Evolutionary conservation across 2,113 vertebrate genomes (phyloP).

Genomic region (Phalacrocorax brasilianus): DNA sequence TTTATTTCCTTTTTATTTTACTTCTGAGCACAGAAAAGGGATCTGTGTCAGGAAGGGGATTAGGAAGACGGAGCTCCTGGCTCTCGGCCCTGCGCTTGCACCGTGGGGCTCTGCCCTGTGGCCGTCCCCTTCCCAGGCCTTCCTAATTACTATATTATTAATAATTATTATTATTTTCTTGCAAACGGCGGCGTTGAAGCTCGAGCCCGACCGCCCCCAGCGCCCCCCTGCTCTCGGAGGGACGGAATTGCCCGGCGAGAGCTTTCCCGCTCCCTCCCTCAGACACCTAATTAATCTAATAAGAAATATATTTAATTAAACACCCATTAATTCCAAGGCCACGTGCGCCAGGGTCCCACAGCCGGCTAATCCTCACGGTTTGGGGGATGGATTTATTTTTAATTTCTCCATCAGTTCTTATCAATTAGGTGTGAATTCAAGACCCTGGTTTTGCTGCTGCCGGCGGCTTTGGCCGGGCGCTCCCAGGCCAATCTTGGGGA

Average conservation of each 20-base stretch:
- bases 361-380: background rate
- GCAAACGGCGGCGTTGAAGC: background rate
- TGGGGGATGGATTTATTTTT: background rate
- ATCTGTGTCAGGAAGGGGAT: background rate
- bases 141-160: background rate
- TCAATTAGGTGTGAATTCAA: too few relatives aligned
- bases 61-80: background rate
- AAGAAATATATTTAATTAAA: background rate
- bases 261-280: background rate
- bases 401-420: background rate
- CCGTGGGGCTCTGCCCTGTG: background rate
- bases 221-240: too few relatives aligned
- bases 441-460: background rate
- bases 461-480: too few relatives aligned
- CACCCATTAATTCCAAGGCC: background rate
- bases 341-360: rapidly evolving
- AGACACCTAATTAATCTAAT: background rate
- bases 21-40: background rate
- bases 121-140: background rate
- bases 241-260: background rate
- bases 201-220: background rate
- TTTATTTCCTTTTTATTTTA: background rate
- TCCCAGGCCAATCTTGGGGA: background rate
- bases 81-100: background rate
- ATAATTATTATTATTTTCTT: background rate